Base-by-base conservation (phyloP, 2,888 invertebrate genomes). In the Chymomyza procnemis region DNA sequence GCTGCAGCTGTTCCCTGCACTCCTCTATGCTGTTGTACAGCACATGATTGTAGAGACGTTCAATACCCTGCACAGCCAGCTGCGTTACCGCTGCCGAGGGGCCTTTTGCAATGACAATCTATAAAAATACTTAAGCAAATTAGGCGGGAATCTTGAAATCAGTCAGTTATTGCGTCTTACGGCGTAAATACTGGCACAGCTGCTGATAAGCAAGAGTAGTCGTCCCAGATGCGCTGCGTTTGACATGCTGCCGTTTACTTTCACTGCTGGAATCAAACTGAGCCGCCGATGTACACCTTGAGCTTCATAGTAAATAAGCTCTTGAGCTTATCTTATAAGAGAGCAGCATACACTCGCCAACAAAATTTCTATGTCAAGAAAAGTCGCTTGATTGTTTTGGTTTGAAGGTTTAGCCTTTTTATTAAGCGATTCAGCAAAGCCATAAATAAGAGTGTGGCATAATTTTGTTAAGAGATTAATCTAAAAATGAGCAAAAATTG, bases 341-440 rank as follows among this genome's bases (percentile, higher is more conserved):
- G 26, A 47, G 26, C 21, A 26, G 18, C 21, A 22, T n/a, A 50
- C 18, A 26, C 57, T 48, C 26, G 34, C 57, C 52, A 19, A n/a
- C 56, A 21, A 41, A 12, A 41, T 2, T 12, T 26, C 8, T 4
- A 8, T 26, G 6, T 0, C 6, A 8, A 34, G 6, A 16, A 56
- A 57, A 58, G 48, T 41, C 54, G 16, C 52, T 69, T 66, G 30
- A 6, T n/a, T n/a, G n/a, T n/a, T 47, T 50, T 18, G 50, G 16
- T 50, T 16, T 50, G 50, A 50, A 63, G 72, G 67, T 68, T 68
- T 67, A 78, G 78, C 46, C 46, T 55, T 79, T 77, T 78, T 78
- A 78, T 78, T 78, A 69, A 76, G 70, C 76, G 74, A n/a, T 78
- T 78, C 60, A 76, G 76, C 79, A 72, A 70, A 69, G 76, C 66